Base-by-base conservation (phyloP, 2,113 vertebrate genomes). In the Mastomys coucha region DNA sequence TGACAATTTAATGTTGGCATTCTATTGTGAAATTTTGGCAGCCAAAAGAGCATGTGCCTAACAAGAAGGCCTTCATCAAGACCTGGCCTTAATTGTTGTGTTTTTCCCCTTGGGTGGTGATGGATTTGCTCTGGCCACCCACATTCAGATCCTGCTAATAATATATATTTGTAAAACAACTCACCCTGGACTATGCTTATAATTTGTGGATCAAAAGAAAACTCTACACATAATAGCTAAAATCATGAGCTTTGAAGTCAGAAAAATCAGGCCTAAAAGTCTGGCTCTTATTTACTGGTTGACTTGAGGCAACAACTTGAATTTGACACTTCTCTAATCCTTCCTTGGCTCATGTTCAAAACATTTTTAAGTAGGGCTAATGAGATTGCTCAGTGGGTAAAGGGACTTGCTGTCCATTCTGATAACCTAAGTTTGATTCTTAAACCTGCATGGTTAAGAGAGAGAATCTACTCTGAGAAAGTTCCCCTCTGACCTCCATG, bases 1-100 rank as follows among this genome's bases (percentile, higher is more conserved):
- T 90, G 51, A 88, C 85, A 95, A 95, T 95, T 93, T 96, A 93
- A 42, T 63, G 51, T 88, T 97, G 75, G 51, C 80, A 95, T 92
- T 95, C 63, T 97, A 45, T 97, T 98, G 85, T 95, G 95, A 95
- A 97, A 97, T 94, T 96, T 96, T 96, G 92, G 77, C 85, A 96
- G 39, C 22, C 49, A 60, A 93, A 93, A 96, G 69, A 86, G 69
- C 65, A 63, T 63, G 58, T 94, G 80, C 85, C 70, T 33, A 95
- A 90, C 19, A 80, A 86, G 87, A 96, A 90, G 80, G 90, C 42
- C 88, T 94, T 98, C 76, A 93, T 96, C 88, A 97, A 77, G 36
- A 90, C 39, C 39, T 95, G 81, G 60, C 76, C 87, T 96, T 98
- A 95, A 98, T 97, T 96, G 93, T 94, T 97, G 67, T 97, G 92